Evolutionary conservation across 2,888 invertebrate genomes (phyloP).

Genomic region (Polymixis flavicincta): DNA sequence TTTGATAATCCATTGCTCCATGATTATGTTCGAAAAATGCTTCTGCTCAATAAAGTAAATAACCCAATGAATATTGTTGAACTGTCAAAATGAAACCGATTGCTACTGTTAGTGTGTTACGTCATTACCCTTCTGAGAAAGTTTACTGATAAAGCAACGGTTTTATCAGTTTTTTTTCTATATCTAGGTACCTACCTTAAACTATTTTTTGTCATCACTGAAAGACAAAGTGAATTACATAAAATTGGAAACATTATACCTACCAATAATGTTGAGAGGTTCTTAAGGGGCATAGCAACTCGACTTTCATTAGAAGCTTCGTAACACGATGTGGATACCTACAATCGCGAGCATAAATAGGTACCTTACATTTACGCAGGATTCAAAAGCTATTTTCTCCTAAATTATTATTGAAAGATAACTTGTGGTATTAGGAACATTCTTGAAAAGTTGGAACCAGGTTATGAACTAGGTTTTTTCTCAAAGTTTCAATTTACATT

Average conservation of each 20-base stretch:
- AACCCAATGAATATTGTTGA: too few relatives aligned
- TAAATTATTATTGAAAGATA: background rate
- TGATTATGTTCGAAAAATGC: too few relatives aligned
- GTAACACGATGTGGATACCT: conserved; percentile 11
- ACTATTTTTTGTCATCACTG: background rate
- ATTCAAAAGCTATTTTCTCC: background rate
- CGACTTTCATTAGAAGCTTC: conserved; percentile 3
- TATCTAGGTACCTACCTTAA: too few relatives aligned
- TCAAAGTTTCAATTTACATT: background rate
- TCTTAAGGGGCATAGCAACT: conserved; percentile 13
- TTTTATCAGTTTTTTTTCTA: background rate
- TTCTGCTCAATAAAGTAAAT: too few relatives aligned
- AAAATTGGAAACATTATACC: conserved; percentile 30
- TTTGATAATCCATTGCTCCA: too few relatives aligned
- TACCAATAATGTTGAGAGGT: conserved; percentile 35
- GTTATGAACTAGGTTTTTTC: background rate
- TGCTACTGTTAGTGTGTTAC: too few relatives aligned
- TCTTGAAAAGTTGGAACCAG: too few relatives aligned
- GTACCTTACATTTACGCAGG: background rate
- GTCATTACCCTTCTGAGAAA: background rate
- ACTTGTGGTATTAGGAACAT: background rate
- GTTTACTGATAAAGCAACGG: background rate
- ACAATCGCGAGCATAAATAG: background rate
- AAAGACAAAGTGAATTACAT: conserved; percentile 15
- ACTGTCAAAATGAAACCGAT: too few relatives aligned